These are phyloP conservation scores for Heliconius cydno DNA, from an alignment of 2,888 invertebrate genomes.

Conservation along the genomic window DNA sequence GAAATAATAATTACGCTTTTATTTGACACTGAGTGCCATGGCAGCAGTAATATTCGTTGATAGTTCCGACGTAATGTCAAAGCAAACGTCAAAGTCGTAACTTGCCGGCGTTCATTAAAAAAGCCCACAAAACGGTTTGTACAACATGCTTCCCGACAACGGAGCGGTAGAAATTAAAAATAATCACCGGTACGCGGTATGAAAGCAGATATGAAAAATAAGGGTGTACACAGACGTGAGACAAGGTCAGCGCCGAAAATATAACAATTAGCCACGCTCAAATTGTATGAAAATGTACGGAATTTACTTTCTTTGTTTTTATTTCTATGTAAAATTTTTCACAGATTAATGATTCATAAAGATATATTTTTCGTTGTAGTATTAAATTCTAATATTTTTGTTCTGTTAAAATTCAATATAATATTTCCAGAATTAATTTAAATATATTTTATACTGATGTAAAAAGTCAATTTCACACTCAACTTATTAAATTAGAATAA, in stretches of 20 bases:
- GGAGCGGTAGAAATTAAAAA: conserved; percentile 74
- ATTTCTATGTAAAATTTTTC: not conserved
- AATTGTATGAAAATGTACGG: conserved; percentile 8
- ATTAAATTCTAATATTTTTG: not conserved
- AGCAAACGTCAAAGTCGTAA: conserved; percentile 64
- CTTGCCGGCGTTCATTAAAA: conserved; percentile 67
- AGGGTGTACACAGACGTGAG: conserved; percentile 49
- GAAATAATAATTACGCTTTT: conserved; percentile 50
- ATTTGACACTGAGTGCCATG: conserved; percentile 49
- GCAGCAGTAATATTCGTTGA: conserved; percentile 50
- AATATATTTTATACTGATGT: too few relatives aligned
- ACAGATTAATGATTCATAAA: not conserved
- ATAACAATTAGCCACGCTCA: conserved; percentile 25
- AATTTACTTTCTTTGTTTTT: not conserved
- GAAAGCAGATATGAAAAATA: conserved; percentile 75
- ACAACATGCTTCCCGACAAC: conserved; percentile 66
- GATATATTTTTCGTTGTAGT: not conserved
- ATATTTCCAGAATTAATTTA: not conserved
- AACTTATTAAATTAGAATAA: too few relatives aligned
- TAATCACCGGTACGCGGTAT: conserved; percentile 66
- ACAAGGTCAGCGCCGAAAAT: conserved; percentile 22
- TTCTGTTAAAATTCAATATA: not conserved
- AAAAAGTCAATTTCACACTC: too few relatives aligned
- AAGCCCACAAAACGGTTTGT: conserved; percentile 65
- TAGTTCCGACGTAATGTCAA: conserved; percentile 55